phyloP scores from a whole-genome alignment of 2,113 vertebrate species.

The Delphinus delphis region DNA sequence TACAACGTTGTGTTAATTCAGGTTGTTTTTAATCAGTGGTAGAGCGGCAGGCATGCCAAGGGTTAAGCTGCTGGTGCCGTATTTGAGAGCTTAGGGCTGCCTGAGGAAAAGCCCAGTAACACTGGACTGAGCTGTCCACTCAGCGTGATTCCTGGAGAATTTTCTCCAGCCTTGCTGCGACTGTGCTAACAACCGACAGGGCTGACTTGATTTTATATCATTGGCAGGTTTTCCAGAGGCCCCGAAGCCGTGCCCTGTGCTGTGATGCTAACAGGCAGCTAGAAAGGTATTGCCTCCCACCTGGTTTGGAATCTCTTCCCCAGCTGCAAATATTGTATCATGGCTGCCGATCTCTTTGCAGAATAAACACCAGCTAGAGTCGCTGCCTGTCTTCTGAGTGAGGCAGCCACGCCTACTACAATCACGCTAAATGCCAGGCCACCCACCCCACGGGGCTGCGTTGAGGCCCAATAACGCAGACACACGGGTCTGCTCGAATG shows the following conservation, averaged over 20 bases:
- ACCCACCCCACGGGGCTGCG: rapidly evolving
- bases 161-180: background rate
- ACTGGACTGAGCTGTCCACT: rapidly evolving
- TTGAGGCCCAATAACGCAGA: rapidly evolving
- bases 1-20: background rate
- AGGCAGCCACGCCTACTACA: rapidly evolving
- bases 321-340: background rate
- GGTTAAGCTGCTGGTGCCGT: rapidly evolving
- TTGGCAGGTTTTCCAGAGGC: rapidly evolving
- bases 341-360: background rate
- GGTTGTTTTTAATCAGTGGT: background rate
- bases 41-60: background rate
- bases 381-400: background rate
- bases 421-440: rapidly evolving
- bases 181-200: background rate
- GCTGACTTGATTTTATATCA: background rate
- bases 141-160: background rate
- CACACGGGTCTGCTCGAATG: rapidly evolving
- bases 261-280: rapidly evolving
- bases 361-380: background rate
- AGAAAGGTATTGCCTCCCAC: rapidly evolving
- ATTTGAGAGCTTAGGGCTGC: background rate
- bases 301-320: background rate
- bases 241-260: rapidly evolving
- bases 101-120: background rate